Percentiles rank a stretch among this genome's conserved stretches.
Conservation (phyloP, 2,888 invertebrate species). For the Autographa gamma region DNA sequence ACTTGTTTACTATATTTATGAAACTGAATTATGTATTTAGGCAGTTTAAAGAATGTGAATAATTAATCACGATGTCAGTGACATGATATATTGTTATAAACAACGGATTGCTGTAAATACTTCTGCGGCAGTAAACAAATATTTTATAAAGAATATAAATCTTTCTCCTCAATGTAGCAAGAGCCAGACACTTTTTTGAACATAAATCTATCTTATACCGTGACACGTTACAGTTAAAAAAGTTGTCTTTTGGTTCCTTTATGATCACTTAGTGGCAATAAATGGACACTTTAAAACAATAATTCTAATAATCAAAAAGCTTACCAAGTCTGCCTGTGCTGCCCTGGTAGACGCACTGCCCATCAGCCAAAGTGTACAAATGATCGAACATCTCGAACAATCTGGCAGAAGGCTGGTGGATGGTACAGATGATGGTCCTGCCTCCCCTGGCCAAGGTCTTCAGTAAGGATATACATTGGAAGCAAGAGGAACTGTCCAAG, state of each 20-base stretch:
- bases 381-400: constrained; percentile 99
- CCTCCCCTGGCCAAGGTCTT: constrained; percentile 97
- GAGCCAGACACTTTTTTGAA: too few species aligned
- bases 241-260: too few species aligned
- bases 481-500: constrained; percentile 98
- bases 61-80: not conserved
- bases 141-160: not conserved
- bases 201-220: too few species aligned
- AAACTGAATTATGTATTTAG: constrained; percentile 2
- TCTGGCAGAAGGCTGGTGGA: constrained; percentile 98
- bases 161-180: not conserved
- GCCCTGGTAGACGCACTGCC: constrained; percentile 98
- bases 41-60: not conserved
- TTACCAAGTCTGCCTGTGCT: constrained; percentile 95
- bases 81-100: constrained; percentile 1
- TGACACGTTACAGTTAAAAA: too few species aligned
- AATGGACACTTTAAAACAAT: not conserved
- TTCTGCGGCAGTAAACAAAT: not conserved
- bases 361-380: constrained; percentile 97
- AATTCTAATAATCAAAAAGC: constrained; percentile 21
- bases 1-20: not conserved
- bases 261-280: too few species aligned
- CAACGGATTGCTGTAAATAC: not conserved
- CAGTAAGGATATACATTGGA: constrained; percentile 96
- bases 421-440: constrained; percentile 97